Evolutionary conservation across 2,797 vertebrate genomes (phyloP), one percentile per base, ranked within the genome.

Genomic region (Neosalanx taihuensis): DNA sequence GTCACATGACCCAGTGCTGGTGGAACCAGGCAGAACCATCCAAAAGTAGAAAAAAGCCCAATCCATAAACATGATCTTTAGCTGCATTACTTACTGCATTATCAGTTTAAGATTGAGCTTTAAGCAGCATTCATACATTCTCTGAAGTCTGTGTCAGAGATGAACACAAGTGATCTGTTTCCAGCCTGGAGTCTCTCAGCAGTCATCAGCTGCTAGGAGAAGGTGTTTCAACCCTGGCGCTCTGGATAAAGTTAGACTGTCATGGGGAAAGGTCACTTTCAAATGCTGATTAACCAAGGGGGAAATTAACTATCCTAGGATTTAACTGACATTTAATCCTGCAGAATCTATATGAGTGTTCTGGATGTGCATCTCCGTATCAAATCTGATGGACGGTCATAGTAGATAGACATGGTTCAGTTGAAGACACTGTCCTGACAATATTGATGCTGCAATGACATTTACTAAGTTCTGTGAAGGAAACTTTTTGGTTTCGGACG

Each of bases 231-330:
- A 92, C 90, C 85, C 89, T 92, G 89, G 85, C 91, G 91, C 91
- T 92, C 86, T 83, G 86, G 85, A 89, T 93, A 86, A 92, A 92
- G 92, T 92, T 92, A 85, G 81, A 86, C 83, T 93, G 88, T 92
- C 88, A 83, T 64, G 86, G 87, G 76, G 77, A 92, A 93, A 93
- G 92, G 90, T 92, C 90, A 90, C 76, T 72, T 79, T 84, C 80
- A 83, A 85, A 83, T 89, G 89, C 92, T 94, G 92, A 93, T 94
- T 94, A 93, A 91, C 88, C 89, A 88, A 90, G 89, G 85, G 91
- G 89, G 90, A 94, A 93, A 93, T 93, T 86, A 93, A 89, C 84
- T 83, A 89, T 89, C 79, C 37, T 31, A 83, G 83, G 77, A 85
- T 90, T 93, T 90, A 91, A 88, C 79, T 92, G 85, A 87, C 85